Conservation (phyloP, 2,113 vertebrate species). For the Apus apus region DNA sequence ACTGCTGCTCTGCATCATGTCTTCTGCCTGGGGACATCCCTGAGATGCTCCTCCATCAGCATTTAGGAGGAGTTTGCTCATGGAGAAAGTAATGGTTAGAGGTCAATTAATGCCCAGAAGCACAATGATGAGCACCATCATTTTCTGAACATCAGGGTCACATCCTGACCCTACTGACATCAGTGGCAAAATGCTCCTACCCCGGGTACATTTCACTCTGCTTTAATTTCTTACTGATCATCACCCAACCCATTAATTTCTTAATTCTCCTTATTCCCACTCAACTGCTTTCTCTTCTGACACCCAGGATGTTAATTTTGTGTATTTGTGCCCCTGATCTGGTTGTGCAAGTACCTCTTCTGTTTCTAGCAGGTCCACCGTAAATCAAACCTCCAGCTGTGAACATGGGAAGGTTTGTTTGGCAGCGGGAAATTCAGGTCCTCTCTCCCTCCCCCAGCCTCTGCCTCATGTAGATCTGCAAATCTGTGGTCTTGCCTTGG, state of each 20-base stretch:
- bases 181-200: neutral
- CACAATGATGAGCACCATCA: neutral
- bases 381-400: neutral
- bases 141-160: neutral
- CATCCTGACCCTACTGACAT: neutral
- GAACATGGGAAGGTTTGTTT: neutral
- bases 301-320: neutral
- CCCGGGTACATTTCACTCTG: neutral
- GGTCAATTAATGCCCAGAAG: neutral
- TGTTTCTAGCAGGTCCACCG: neutral
- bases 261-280: neutral
- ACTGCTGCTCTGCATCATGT: neutral
- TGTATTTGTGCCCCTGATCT: neutral
- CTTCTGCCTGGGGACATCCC: neutral
- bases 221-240: neutral
- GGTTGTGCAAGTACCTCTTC: neutral
- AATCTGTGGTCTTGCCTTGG: constrained; percentile 11
- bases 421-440: neutral
- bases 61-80: neutral
- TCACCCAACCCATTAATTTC: neutral
- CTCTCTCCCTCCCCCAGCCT: neutral
- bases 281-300: neutral
- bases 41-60: fast-evolving
- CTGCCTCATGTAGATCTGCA: constrained; percentile 2
- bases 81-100: neutral